These are phyloP conservation scores for Plumapathes pennacea DNA, from an alignment of 92 coral and sea anemone genomes.

Conservation along the genomic window DNA sequence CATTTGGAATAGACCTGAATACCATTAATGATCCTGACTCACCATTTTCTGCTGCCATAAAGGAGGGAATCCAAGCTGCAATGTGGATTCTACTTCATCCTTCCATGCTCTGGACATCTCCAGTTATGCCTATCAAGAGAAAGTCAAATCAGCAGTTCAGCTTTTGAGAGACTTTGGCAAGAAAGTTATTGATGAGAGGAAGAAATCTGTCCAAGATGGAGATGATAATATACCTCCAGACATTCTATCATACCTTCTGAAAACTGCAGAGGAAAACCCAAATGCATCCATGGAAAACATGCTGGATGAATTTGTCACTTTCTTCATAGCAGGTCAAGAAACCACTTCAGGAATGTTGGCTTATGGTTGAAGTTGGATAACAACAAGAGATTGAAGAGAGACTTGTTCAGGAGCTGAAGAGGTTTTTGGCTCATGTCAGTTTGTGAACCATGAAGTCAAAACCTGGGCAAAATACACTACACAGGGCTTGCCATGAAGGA, in stretches of 20 bases:
- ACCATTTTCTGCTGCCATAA: conserved; percentile 60
- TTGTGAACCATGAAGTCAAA: conserved; percentile 42
- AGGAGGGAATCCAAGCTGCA: conserved; percentile 46
- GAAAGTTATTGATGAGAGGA: conserved; percentile 66
- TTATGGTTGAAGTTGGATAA: conserved; percentile 45
- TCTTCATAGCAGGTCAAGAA: conserved; percentile 70
- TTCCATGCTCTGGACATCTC: conserved; percentile 53
- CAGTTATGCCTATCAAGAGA: conserved; percentile 66
- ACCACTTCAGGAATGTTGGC: conserved; percentile 59
- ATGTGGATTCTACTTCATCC: conserved; percentile 53
- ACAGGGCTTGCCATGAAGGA: conserved; percentile 62
- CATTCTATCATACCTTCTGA: conserved; percentile 54
- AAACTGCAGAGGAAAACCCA: conserved; percentile 33
- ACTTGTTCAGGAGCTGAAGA: conserved; percentile 65
- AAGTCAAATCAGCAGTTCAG: conserved; percentile 69
- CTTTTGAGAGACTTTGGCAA: conserved; percentile 76
- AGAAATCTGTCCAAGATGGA: conserved; percentile 42
- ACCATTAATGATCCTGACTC: conserved; percentile 50
- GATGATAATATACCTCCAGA: conserved; percentile 56
- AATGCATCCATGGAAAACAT: conserved; percentile 56
- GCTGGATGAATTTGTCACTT: conserved; percentile 75
- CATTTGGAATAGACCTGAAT: conserved; percentile 70
- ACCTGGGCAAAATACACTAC: conserved; percentile 49
- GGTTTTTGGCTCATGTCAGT: conserved; percentile 35
- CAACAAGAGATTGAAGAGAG: conserved; percentile 63